A percentile compares a stretch with the other conserved stretches of the same genome.
These are phyloP conservation scores for Talpa occidentalis DNA, from an alignment of 2,113 vertebrate species.

Conservation along the genomic window DNA sequence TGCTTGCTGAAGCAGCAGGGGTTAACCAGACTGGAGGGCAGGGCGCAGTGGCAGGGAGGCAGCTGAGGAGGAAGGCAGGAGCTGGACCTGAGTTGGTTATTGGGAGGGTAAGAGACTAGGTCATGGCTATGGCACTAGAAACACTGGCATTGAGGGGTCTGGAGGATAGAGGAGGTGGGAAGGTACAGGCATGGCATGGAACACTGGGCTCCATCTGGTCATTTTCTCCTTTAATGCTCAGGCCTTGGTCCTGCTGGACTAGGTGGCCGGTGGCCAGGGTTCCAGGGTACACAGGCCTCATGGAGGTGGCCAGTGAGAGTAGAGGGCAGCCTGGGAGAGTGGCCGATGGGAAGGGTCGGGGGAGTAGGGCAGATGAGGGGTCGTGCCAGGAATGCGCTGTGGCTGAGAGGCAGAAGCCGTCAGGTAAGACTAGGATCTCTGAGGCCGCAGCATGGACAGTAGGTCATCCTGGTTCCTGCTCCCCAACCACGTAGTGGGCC, in stretches of 20 bases:
- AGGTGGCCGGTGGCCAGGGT: background rate
- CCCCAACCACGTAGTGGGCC: background rate
- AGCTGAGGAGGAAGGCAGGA: background rate
- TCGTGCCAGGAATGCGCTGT: background rate
- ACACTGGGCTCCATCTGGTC: background rate
- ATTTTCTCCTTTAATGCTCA: background rate
- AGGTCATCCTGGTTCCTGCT: background rate
- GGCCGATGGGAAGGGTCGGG: background rate
- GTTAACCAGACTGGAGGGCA: background rate
- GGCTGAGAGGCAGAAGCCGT: too few relatives aligned
- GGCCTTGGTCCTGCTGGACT: background rate
- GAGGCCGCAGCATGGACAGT: background rate
- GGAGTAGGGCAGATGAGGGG: background rate
- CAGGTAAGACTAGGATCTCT: too few relatives aligned
- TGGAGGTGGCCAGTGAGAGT: background rate
- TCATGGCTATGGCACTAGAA: background rate
- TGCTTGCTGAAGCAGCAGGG: background rate
- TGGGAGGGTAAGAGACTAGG: background rate
- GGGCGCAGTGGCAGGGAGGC: background rate
- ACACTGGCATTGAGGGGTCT: background rate
- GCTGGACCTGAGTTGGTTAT: background rate
- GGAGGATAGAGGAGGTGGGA: background rate
- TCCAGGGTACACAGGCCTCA: background rate
- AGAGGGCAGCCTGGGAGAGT: background rate
- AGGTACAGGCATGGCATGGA: background rate